Conservation (phyloP, 2,888 invertebrate species). For the Metopia argyrocephala region DNA sequence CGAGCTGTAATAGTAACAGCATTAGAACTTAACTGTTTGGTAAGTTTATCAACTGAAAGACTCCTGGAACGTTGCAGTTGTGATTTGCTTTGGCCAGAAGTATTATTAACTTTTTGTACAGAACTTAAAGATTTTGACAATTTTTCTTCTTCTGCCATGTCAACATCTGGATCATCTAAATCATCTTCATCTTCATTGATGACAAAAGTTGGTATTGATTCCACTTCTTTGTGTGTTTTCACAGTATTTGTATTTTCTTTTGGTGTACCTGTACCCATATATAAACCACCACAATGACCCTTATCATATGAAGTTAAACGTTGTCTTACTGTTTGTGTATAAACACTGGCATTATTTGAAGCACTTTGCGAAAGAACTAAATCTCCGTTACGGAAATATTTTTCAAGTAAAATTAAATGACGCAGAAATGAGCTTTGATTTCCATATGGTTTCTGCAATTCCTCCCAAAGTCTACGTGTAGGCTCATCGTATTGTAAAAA, state of each 20-base stretch:
- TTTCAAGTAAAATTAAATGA: conserved; percentile 89
- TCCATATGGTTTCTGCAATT: conserved; percentile 90
- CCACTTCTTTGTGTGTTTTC: conserved; percentile 46
- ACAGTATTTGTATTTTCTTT: conserved; percentile 22
- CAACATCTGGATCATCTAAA: conserved; percentile 51
- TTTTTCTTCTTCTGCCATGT: conserved; percentile 43
- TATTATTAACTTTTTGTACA: conserved; percentile 14
- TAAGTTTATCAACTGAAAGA: conserved; percentile 75
- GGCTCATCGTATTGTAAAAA: conserved; percentile 90
- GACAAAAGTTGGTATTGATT: conserved; percentile 63
- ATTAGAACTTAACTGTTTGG: conserved; percentile 75
- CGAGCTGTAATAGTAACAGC: conserved; percentile 77
- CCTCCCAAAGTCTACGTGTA: conserved; percentile 89
- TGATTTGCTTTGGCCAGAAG: conserved; percentile 42
- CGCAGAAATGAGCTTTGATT: conserved; percentile 91
- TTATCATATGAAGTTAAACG: conserved; percentile 88
- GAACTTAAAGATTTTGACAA: conserved; percentile 20
- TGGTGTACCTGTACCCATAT: conserved; percentile 52
- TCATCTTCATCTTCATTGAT: conserved; percentile 71
- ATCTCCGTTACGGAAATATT: conserved; percentile 90
- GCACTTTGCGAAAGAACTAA: conserved; percentile 86
- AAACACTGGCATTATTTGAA: conserved; percentile 86
- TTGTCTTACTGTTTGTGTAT: conserved; percentile 89
- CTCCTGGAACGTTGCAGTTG: conserved; percentile 66
- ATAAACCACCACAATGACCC: conserved; percentile 73